A percentile compares a stretch with the other conserved stretches of the same genome.
These are phyloP conservation scores for Pelecanus crispus DNA, from an alignment of 2,113 vertebrate genomes.

Conservation along the genomic window DNA sequence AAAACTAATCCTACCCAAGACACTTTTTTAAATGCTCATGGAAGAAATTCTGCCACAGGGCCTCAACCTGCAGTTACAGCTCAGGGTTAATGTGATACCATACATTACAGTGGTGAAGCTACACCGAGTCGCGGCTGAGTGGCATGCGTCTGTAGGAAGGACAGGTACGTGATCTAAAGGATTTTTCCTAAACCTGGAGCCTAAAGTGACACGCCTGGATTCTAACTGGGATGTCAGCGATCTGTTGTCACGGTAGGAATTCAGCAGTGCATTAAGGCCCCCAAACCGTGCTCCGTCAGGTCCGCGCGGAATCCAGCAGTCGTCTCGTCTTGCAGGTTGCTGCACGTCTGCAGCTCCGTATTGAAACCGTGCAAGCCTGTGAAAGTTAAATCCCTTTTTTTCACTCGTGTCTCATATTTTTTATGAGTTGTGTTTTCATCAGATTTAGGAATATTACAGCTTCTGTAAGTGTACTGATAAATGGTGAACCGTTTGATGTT, in stretches of 20 bases:
- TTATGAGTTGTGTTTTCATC: background rate
- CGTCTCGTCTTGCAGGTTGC: accelerated
- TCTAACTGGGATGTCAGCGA: background rate
- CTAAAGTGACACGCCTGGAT: background rate
- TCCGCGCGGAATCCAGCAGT: background rate
- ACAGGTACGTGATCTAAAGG: background rate
- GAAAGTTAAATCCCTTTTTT: background rate
- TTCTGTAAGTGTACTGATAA: background rate
- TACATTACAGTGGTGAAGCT: background rate
- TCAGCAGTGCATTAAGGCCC: background rate
- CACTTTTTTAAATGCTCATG: background rate
- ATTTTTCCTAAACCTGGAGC: background rate
- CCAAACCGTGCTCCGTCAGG: accelerated
- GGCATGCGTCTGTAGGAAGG: background rate
- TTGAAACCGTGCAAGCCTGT: background rate
- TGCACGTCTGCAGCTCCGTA: accelerated
- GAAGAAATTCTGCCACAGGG: background rate
- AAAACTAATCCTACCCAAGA: background rate
- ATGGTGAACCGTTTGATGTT: background rate
- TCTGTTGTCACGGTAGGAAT: background rate
- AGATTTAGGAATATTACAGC: background rate
- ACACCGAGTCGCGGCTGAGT: background rate
- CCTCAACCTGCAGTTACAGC: background rate
- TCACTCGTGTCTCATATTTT: no score
- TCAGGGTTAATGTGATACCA: background rate